These are phyloP conservation scores for Neoaliturus tenellus DNA, from an alignment of 2,888 invertebrate species.

Conservation along the genomic window DNA sequence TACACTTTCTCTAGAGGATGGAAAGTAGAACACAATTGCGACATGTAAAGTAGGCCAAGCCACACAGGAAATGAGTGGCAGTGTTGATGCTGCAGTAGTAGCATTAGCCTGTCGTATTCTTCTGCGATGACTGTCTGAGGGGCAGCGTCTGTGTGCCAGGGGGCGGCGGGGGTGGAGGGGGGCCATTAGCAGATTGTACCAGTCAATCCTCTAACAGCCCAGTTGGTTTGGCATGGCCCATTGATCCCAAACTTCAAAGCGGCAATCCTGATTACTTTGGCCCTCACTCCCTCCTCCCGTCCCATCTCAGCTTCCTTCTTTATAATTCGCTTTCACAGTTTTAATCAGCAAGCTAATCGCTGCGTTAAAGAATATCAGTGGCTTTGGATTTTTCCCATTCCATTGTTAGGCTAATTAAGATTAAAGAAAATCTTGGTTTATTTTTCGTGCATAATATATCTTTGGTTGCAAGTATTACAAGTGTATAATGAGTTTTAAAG, in stretches of 20 bases:
- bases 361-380: too few relatives aligned
- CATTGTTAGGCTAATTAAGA: too few relatives aligned
- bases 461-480: too few relatives aligned
- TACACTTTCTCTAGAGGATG: not conserved
- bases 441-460: too few relatives aligned
- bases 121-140: conserved; percentile 4
- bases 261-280: conserved; percentile 49
- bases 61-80: not conserved
- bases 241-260: conserved; percentile 45
- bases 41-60: not conserved
- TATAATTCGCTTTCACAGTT: conserved; percentile 48
- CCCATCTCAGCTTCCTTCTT: conserved; percentile 45
- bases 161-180: conserved; percentile 23
- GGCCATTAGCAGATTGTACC: conserved; percentile 27
- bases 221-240: conserved; percentile 46
- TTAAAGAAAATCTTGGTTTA: too few relatives aligned
- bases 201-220: conserved; percentile 47
- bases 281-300: conserved; percentile 46
- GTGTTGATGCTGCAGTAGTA: too few relatives aligned
- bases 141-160: not conserved
- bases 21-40: not conserved
- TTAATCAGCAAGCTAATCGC: not conserved
- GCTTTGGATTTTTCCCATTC: too few relatives aligned
- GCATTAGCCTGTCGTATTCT: conserved; percentile 64
- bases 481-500: too few relatives aligned